A percentile compares a stretch with the other conserved stretches of the same genome.
Evolutionary conservation across 2,113 vertebrate species (phyloP).

Genomic region (Gavia stellata): DNA sequence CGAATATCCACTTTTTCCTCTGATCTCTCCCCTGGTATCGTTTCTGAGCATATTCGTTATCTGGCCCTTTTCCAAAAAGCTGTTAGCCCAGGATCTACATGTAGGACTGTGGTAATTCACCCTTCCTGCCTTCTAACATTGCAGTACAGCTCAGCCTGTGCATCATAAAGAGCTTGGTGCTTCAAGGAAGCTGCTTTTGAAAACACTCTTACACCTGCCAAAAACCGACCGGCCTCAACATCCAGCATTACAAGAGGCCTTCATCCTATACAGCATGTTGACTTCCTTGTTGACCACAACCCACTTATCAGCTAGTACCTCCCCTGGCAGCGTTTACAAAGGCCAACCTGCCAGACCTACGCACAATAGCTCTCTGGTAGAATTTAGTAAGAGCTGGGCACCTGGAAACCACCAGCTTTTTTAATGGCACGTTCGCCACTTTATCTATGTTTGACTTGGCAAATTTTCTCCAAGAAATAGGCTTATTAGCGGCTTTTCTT

Average conservation of each 20-base stretch:
- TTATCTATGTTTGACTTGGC: not conserved
- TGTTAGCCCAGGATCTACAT: not conserved
- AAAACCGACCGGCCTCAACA: not conserved
- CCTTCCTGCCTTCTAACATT: not conserved
- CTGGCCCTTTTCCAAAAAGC: not conserved
- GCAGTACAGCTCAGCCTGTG: not conserved
- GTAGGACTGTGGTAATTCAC: not conserved
- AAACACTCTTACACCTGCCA: not conserved
- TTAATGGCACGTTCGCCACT: not conserved
- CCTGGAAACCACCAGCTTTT: not conserved
- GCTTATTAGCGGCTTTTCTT: not conserved
- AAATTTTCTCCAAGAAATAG: not conserved
- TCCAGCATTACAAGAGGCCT: not conserved
- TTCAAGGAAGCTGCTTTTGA: not conserved
- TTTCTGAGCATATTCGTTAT: not conserved
- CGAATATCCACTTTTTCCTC: not conserved
- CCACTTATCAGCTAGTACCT: not conserved
- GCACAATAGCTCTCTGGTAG: not conserved
- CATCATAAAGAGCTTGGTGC: not conserved
- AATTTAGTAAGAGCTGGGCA: not conserved
- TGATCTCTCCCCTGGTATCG: not conserved
- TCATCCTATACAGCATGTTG: not conserved
- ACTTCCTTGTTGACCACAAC: not conserved
- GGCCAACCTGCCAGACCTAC: not conserved
- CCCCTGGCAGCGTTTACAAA: not conserved